Base-by-base conservation (phyloP, 2,797 vertebrate genomes). In the Poecile montanus region DNA sequence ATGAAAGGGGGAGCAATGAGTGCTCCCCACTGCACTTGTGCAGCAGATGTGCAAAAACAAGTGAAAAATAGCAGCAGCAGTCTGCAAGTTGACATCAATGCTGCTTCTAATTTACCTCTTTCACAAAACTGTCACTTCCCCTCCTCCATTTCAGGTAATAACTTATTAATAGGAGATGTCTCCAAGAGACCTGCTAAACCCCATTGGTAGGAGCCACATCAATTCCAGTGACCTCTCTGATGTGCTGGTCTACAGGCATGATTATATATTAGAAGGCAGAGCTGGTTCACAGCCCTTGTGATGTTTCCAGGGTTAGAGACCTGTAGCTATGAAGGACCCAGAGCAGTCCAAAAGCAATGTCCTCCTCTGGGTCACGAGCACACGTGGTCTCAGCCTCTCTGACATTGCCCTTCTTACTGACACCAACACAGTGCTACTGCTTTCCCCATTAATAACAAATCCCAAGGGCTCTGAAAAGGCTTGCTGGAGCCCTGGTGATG, bases 1-100 rank as follows among this genome's bases (percentile, higher is more conserved):
- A 45, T 0, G 2, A 68, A 63, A 60, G 1, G 21, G 30, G 50
- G n/a, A 73, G 53, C 0, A 1, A n/a, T 8, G 27, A 38, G 32
- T 38, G 60, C 36, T 85, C 40, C 67, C 29, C 67, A 25, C 29
- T 2, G 2, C 4, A 5, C 30, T 60, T 0, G 0, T 40, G 27
- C 29, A 51, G 65, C 5, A 6, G 54, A 48, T 32, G 25, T 54
- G n/a, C 56, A 79, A 40, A 57, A 85, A 30, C 30, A 54, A 63
- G 70, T 32, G 60, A 63, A 72, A 89, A 89, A 77, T 16, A 65
- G 27, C 51, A 89, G 54, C 67, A 75, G 65, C n/a, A 68, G 44
- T 5, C 42, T 34, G 45, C 0, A 2, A 70, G 38, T 9, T 72
- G 54, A 57, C 40, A 61, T 40, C 34, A 67, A 12, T 51, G 38